Conservation (phyloP, 2,888 invertebrate genomes). For the Melieria crassipennis region DNA sequence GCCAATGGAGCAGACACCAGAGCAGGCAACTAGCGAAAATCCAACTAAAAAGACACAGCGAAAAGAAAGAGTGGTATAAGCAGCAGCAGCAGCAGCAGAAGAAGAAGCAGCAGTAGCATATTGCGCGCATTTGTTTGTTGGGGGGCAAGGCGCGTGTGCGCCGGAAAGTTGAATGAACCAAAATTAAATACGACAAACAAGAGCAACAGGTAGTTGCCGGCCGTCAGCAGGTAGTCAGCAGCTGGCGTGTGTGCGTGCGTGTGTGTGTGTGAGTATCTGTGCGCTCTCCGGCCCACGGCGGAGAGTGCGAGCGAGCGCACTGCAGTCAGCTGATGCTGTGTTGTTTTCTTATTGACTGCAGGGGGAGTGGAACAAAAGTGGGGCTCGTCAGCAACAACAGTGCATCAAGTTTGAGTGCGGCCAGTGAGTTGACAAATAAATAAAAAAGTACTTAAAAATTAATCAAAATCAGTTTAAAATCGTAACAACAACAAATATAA, state of each 20-base stretch:
- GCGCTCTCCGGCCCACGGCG: too few species aligned
- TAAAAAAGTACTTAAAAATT: neutral
- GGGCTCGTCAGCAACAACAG: too few species aligned
- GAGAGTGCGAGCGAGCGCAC: too few species aligned
- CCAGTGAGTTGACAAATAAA: neutral
- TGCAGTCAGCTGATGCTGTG: too few species aligned
- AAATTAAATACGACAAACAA: neutral
- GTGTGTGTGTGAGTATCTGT: neutral
- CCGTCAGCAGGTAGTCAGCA: neutral
- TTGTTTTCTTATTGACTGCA: too few species aligned
- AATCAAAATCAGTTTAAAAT: slow-evolving; percentile 1
- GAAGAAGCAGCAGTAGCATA: neutral
- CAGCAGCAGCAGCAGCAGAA: slow-evolving; percentile 1
- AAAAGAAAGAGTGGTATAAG: neutral
- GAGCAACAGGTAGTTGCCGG: slow-evolving; percentile 28
- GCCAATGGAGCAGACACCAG: neutral
- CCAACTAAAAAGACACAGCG: slow-evolving; percentile 16
- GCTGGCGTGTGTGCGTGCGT: neutral
- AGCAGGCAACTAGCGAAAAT: neutral
- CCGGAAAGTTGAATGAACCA: slow-evolving; percentile 24
- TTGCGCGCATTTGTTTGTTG: neutral
- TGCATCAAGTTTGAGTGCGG: too few species aligned
- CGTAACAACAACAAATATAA: neutral
- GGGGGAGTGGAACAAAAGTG: too few species aligned
- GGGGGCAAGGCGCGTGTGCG: neutral